Percentiles rank a stretch among this genome's conserved stretches.
Evolutionary conservation across 1,140 invertebrate species (phyloP).

Genomic region (Monomorium pharaonis): DNA sequence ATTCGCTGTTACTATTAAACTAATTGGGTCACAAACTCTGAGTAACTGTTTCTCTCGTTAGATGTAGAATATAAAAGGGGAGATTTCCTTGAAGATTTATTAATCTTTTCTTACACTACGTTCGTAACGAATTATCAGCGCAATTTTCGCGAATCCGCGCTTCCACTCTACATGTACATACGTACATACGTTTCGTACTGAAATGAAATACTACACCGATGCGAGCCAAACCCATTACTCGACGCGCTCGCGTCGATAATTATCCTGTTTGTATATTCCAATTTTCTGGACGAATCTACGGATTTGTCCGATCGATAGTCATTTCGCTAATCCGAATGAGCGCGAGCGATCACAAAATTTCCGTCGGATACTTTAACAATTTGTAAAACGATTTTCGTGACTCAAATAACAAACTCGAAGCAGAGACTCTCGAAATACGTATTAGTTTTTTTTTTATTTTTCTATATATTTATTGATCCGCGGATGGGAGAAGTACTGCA

Average conservation of each 20-base stretch:
- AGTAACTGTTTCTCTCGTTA: not conserved
- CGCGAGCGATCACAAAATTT: not conserved
- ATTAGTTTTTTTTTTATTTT: slow-evolving; percentile 15
- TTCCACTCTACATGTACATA: no score
- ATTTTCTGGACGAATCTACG: slow-evolving; percentile 17
- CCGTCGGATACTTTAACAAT: not conserved
- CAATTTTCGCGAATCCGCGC: not conserved
- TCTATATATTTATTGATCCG: not conserved
- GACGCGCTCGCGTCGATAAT: slow-evolving; percentile 26
- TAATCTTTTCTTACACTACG: not conserved
- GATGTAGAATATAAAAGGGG: not conserved
- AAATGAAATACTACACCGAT: not conserved
- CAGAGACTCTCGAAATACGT: not conserved
- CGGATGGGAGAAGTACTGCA: not conserved
- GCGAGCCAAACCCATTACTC: slow-evolving; percentile 1
- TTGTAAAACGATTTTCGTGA: slow-evolving; percentile 12
- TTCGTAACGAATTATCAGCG: not conserved
- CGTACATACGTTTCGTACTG: not conserved
- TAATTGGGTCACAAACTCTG: not conserved
- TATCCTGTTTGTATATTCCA: slow-evolving; percentile 25
- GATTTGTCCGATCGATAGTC: not conserved
- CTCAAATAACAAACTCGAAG: not conserved
- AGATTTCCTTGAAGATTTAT: not conserved
- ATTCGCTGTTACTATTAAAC: not conserved
- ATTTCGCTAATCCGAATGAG: slow-evolving; percentile 6